These are phyloP conservation scores for Acronicta psi DNA, from an alignment of 2,888 invertebrate genomes.

Conservation along the genomic window DNA sequence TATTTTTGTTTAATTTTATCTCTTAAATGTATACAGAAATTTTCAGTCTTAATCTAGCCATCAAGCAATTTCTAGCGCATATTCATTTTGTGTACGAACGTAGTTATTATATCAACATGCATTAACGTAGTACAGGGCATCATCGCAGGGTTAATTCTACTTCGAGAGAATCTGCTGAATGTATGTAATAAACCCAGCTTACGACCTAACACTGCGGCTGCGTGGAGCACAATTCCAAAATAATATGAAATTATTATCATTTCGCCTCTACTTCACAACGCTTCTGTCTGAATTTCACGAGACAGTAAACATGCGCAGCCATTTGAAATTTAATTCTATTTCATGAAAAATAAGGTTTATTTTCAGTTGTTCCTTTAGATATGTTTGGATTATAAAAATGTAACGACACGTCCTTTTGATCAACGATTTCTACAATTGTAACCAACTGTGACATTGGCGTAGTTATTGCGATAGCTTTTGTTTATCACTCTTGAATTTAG, in stretches of 20 bases:
- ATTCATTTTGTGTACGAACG: conserved; percentile 23
- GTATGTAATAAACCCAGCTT: conserved; percentile 59
- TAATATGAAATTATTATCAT: conserved; percentile 63
- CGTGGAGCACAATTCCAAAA: conserved; percentile 59
- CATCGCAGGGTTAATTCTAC: conserved; percentile 56
- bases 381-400: conserved; percentile 52
- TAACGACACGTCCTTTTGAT: conserved; percentile 47
- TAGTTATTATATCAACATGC: conserved; percentile 48
- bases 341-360: conserved; percentile 7
- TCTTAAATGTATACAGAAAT: conserved; percentile 10
- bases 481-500: conserved; percentile 37
- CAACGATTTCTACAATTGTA: conserved; percentile 48
- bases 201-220: conserved; percentile 53
- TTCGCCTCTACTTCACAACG: conserved; percentile 49
- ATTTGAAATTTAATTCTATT: conserved; percentile 24
- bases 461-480: conserved; percentile 38
- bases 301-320: conserved; percentile 44
- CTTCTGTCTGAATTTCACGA: conserved; percentile 54
- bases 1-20: background rate
- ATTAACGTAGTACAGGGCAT: conserved; percentile 48
- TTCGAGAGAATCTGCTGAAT: conserved; percentile 58
- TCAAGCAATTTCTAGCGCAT: conserved; percentile 45
- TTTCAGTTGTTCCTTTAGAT: conserved; percentile 20
- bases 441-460: conserved; percentile 46
- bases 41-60: conserved; percentile 16